Evolutionary conservation across 1,140 invertebrate species (phyloP).

Genomic region (Planococcus citri): DNA sequence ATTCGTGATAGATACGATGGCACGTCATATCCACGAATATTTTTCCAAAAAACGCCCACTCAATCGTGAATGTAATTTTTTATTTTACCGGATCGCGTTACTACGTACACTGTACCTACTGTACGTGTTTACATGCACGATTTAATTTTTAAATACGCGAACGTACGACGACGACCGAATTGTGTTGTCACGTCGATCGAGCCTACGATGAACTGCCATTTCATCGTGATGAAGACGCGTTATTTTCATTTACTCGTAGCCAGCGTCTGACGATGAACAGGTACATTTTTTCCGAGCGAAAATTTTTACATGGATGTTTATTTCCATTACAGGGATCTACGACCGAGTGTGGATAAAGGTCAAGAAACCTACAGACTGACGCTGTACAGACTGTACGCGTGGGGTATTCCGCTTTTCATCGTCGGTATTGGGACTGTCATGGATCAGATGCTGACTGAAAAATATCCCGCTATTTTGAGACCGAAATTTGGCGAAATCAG

Average conservation of each 20-base stretch:
- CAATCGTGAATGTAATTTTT: too few relatives aligned
- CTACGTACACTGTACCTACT: too few relatives aligned
- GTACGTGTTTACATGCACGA: too few relatives aligned
- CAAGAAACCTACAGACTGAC: slow-evolving; percentile 62
- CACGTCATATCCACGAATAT: too few relatives aligned
- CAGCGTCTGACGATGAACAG: too few relatives aligned
- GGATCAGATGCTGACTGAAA: slow-evolving; percentile 46
- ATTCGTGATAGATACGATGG: too few relatives aligned
- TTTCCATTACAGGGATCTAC: slow-evolving; percentile 50
- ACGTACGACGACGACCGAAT: too few relatives aligned
- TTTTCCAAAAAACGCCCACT: too few relatives aligned
- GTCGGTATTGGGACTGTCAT: slow-evolving; percentile 53
- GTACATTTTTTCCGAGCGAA: background rate
- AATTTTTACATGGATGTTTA: background rate
- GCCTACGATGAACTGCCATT: background rate
- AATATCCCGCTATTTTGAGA: slow-evolving; percentile 43
- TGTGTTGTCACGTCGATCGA: too few relatives aligned
- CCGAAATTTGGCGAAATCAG: slow-evolving; percentile 58
- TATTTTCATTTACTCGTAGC: too few relatives aligned
- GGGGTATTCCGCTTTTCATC: slow-evolving; percentile 61
- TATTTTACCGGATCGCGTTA: too few relatives aligned
- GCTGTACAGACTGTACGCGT: slow-evolving; percentile 65
- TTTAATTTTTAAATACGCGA: too few relatives aligned
- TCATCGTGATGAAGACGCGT: background rate
- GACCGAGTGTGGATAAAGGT: slow-evolving; percentile 64